Percentiles rank a stretch among this genome's conserved stretches.
Evolutionary conservation across 2,113 vertebrate genomes (phyloP).

Genomic region (Martes martes): DNA sequence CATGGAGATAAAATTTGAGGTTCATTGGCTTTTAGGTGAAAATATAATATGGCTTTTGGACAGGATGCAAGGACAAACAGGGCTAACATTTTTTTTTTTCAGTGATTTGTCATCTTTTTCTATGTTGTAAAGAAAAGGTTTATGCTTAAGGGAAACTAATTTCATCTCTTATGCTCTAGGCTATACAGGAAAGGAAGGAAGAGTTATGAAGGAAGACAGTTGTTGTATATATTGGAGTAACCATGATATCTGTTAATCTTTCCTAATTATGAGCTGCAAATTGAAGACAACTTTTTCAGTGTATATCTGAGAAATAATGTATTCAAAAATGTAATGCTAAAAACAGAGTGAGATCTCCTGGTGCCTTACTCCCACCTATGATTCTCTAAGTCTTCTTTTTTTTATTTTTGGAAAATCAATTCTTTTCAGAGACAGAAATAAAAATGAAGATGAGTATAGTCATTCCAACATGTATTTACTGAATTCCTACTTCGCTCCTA

Average conservation of each 20-base stretch:
- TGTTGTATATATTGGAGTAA: background rate
- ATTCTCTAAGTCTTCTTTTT: background rate
- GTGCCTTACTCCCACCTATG: background rate
- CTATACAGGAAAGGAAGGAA: background rate
- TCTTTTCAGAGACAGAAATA: background rate
- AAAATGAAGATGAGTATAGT: background rate
- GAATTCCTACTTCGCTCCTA: background rate
- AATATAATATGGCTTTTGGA: background rate
- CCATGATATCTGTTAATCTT: background rate
- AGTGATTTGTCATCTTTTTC: background rate
- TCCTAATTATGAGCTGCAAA: background rate
- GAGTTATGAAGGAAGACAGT: background rate
- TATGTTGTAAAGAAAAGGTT: background rate
- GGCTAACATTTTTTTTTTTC: background rate
- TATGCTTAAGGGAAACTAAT: background rate
- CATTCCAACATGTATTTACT: background rate
- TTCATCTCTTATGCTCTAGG: background rate
- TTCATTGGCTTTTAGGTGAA: background rate
- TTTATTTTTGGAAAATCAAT: background rate
- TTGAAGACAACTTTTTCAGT: background rate
- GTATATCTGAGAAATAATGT: background rate
- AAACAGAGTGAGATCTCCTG: background rate
- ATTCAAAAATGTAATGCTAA: background rate
- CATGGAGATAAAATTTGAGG: background rate
- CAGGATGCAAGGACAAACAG: background rate